Conservation (phyloP, 2,797 vertebrate species). For the Vireo griseus region DNA sequence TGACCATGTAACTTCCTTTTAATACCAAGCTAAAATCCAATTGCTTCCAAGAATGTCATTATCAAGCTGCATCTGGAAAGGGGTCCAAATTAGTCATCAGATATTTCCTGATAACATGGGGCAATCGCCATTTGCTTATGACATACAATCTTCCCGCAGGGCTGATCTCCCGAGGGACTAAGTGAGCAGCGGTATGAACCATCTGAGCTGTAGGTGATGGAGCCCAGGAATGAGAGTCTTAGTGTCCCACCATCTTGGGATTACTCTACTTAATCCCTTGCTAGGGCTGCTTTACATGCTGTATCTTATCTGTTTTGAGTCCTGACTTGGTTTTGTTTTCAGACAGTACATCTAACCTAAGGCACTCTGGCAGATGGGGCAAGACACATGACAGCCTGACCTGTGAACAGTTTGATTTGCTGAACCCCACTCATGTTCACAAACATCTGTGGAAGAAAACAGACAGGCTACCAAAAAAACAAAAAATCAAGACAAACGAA, state of each 20-base stretch:
- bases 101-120: not conserved
- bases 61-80: not conserved
- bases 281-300: not conserved
- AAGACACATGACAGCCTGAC: not conserved
- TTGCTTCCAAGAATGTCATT: not conserved
- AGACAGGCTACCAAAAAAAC: accelerated
- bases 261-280: not conserved
- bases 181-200: not conserved
- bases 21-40: not conserved
- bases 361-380: not conserved
- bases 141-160: accelerated
- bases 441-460: not conserved
- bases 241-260: not conserved
- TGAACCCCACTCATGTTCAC: not conserved
- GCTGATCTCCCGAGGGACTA: not conserved
- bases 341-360: not conserved
- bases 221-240: not conserved
- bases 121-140: not conserved
- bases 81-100: not conserved
- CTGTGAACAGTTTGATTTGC: not conserved
- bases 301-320: not conserved
- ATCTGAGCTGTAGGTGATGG: not conserved
- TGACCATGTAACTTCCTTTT: not conserved
- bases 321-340: not conserved
- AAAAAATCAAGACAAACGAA: not conserved